Percentiles rank a stretch among this genome's conserved stretches.
Evolutionary conservation across 2,888 invertebrate species (phyloP).

Genomic region (Gibbula magus): DNA sequence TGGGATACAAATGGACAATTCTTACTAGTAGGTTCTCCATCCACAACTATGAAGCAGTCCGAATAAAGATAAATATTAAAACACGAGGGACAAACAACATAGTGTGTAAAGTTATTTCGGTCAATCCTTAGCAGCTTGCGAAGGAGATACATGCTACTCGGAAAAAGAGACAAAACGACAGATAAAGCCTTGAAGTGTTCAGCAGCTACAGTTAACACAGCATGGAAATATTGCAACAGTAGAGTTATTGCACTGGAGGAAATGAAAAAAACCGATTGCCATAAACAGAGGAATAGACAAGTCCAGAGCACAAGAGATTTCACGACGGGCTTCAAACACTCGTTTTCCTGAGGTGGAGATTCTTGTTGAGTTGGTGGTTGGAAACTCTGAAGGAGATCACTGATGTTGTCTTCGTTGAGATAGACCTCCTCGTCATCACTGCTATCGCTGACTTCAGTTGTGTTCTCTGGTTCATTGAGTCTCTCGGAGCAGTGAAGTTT

Average conservation of each 20-base stretch:
- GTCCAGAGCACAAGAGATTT: not conserved
- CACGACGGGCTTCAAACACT: not conserved
- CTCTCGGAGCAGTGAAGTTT: no score
- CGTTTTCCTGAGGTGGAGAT: no score
- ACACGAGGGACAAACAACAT: not conserved
- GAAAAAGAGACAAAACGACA: not conserved
- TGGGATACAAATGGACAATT: not conserved
- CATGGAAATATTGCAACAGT: not conserved
- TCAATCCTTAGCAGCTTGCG: not conserved
- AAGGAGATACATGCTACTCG: not conserved
- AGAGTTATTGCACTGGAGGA: not conserved
- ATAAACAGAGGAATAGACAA: not conserved
- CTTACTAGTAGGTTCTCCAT: not conserved
- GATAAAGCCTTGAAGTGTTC: not conserved
- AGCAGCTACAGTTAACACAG: not conserved
- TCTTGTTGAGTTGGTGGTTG: not conserved
- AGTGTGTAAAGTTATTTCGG: not conserved
- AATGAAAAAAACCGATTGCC: not conserved
- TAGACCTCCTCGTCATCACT: not conserved
- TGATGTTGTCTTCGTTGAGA: not conserved
- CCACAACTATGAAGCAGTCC: not conserved
- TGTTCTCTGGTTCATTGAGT: no score
- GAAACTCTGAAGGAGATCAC: not conserved
- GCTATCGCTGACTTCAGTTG: not conserved
- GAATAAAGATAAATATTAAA: not conserved